Evolutionary conservation across 2,797 vertebrate genomes (phyloP), one percentile per base, ranked within the genome.

Genomic region (Acipenser oxyrinchus): DNA sequence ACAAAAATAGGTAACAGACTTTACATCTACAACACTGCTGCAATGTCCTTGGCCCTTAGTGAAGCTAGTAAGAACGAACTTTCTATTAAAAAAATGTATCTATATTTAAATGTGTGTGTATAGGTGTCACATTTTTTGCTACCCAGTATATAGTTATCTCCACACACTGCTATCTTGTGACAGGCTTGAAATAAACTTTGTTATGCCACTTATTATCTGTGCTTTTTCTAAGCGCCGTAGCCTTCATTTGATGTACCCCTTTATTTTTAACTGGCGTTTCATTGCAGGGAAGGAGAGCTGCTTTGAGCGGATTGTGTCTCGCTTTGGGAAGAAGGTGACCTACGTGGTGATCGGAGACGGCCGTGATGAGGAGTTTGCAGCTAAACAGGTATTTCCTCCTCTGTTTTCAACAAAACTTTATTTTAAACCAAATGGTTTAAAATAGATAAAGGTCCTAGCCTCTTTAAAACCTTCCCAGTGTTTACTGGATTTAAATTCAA

Each of bases 301-400:
- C 79, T 99, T 99, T 6, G 95, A 99, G 83, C 92, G 95, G 76
- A 98, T 99, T 1, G 82, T 98, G 71, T 94, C 95, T 2, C 92
- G 96, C 8, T 99, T 99, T 74, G 96, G 96, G 1, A 98, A 96
- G 83, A 98, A 96, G 74, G 96, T 98, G 73, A 99, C 96, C 0
- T 98, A 99, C 0, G 96, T 99, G 75, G 96, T 99, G 63, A 97
- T 99, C 4, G 96, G 96, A n/a, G 96, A 99, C 0, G 96, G 96
- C 0, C 92, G 95, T 1, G 96, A 99, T 6, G 96, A 99, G 84
- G 96, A 99, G 80, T 93, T 96, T 11, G 96, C 96, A 71, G 96
- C 96, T 4, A 99, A 98, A 81, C 95, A 95, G 94, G 96, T 97
- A 77, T 37, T 37, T 37, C 23, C 23, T 37, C 23, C 23, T 1